A percentile compares a stretch with the other conserved stretches of the same genome.
phyloP scores from a whole-genome alignment of 2,113 vertebrate species.

The Hydrolagus affinis region DNA sequence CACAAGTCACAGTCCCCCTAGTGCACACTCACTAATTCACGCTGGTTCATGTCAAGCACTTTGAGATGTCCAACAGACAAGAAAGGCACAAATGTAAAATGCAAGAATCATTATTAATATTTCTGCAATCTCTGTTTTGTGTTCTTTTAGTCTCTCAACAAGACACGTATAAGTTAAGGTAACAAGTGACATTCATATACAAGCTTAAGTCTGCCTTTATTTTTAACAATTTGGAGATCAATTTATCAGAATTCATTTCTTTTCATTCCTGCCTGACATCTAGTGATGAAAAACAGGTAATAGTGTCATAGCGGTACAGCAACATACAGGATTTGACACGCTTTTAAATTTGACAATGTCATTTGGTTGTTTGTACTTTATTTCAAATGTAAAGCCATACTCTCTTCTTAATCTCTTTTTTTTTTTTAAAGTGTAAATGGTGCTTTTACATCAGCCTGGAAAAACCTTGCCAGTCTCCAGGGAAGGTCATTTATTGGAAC shows the following conservation, averaged over 20 bases:
- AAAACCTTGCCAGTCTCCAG: background rate
- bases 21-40: too few species aligned
- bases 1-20: too few species aligned
- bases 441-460: background rate
- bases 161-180: too few species aligned
- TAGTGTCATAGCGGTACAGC: background rate
- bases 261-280: background rate
- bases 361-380: background rate
- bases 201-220: background rate
- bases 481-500: background rate
- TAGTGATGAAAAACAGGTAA: background rate
- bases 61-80: too few species aligned
- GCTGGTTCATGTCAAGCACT: too few species aligned
- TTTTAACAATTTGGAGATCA: background rate
- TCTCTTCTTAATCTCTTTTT: background rate
- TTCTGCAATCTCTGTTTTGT: too few species aligned
- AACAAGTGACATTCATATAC: too few species aligned
- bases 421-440: background rate
- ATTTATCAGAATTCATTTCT: background rate
- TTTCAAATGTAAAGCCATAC: background rate
- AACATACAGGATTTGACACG: background rate
- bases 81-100: too few species aligned
- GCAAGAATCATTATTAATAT: too few species aligned
- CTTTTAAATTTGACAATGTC: background rate
- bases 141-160: too few species aligned